phyloP scores from a whole-genome alignment of 1,140 invertebrate species.

The Pectinophora gossypiella region DNA sequence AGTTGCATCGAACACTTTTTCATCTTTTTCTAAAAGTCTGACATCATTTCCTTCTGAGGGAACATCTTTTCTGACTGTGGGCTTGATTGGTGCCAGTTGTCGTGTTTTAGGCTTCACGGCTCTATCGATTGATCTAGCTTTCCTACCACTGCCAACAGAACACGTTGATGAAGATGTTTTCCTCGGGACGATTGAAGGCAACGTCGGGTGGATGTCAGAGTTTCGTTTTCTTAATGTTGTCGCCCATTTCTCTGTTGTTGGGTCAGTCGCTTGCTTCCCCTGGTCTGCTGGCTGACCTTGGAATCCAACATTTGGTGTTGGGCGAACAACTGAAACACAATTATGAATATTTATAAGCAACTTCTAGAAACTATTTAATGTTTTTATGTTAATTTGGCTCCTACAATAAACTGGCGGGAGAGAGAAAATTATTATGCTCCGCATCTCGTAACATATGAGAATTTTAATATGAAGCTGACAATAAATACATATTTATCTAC shows the following conservation, averaged over 20 bases:
- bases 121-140: conserved; percentile 76
- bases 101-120: conserved; percentile 48
- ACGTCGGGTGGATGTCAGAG: conserved; percentile 79
- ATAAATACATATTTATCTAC: too few relatives aligned
- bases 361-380: too few relatives aligned
- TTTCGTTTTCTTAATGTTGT: conserved; percentile 78
- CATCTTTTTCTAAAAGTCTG: conserved; percentile 68
- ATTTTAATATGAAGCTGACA: too few relatives aligned
- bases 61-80: conserved; percentile 51
- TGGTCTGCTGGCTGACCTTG: conserved; percentile 41
- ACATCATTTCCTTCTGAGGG: conserved; percentile 45
- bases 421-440: too few relatives aligned
- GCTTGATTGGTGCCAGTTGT: conserved; percentile 57
- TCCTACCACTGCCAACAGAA: conserved; percentile 56
- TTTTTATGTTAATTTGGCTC: too few relatives aligned
- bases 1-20: conserved; percentile 82
- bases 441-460: too few relatives aligned
- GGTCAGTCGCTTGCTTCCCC: conserved; percentile 51
- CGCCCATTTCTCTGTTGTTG: conserved; percentile 76
- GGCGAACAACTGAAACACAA: conserved; percentile 61
- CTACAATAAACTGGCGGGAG: too few relatives aligned
- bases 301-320: conserved; percentile 46
- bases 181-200: conserved; percentile 77
- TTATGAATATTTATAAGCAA: too few relatives aligned
- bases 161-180: conserved; percentile 53